Evolutionary conservation across 2,797 vertebrate genomes (phyloP).

Genomic region (Hafferia zeledoni): DNA sequence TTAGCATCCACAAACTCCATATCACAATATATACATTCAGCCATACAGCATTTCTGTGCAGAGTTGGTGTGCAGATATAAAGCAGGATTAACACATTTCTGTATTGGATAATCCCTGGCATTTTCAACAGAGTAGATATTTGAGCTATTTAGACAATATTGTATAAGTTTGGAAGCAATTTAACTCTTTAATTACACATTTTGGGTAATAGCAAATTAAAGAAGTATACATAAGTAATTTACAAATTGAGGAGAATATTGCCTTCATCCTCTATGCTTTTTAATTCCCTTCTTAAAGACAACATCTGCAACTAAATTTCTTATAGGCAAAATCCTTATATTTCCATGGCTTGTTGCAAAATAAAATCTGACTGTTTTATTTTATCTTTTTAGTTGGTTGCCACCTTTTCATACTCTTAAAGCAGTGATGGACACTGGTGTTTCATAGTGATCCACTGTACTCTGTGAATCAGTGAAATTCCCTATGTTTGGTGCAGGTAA

Average conservation of each 20-base stretch:
- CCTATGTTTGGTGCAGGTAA: not conserved
- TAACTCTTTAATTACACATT: slow-evolving; percentile 7
- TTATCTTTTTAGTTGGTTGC: not conserved
- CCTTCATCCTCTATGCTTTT: not conserved
- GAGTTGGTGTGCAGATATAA: not conserved
- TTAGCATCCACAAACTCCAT: too few relatives aligned
- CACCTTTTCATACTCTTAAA: not conserved
- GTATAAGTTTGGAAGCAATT: not conserved
- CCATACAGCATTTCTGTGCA: rapidly evolving
- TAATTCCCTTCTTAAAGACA: not conserved
- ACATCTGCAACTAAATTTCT: not conserved
- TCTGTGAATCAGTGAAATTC: rapidly evolving
- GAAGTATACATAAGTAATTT: not conserved
- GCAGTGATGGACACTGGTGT: too few relatives aligned
- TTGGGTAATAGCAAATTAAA: not conserved
- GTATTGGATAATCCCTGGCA: not conserved
- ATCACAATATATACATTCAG: too few relatives aligned
- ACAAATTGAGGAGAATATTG: not conserved
- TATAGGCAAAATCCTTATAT: not conserved
- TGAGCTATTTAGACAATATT: not conserved
- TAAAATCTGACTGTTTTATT: not conserved
- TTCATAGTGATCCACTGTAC: not conserved
- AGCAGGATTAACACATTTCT: not conserved
- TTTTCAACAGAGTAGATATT: not conserved
- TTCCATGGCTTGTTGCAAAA: not conserved